Base-by-base conservation (phyloP, 2,888 invertebrate genomes). In the Himalopsyche kuldschensis region DNA sequence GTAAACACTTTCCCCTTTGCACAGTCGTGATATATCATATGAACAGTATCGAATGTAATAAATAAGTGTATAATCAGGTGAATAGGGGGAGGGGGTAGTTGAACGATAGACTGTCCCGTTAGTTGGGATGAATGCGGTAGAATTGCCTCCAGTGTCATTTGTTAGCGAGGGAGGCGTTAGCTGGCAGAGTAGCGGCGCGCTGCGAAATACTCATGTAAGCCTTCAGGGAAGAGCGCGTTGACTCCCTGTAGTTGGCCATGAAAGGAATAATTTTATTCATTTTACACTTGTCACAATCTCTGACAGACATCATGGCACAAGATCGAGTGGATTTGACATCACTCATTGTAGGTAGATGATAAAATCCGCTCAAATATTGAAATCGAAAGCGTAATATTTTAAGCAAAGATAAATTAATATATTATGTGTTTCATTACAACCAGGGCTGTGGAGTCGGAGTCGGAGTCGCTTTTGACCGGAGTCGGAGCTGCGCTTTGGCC, bases 151-250 rank as follows among this genome's bases (percentile, higher is more conserved):
- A 85, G 87, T 87, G 87, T 90, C 89, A 90, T 88, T 90, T 90
- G 86, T 94, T 93, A 91, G 93, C 94, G 89, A 96, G 92, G 87
- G 96, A 95, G 88, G 96, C 95, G 92, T 96, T 96, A 89, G 96
- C 95, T 88, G 97, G 97, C 90, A 97, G 93, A 88, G 97, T 97
- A 87, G 97, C 96, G 89, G 97, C 97, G 91, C 96, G 94, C 92
- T 96, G 97, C 85, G 91, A 90, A 87, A 93, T 93, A 89, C 94
- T 94, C 91, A 94, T 92, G 89, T 94, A 95, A 87, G 95, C 93
- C 91, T 95, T 95, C 89, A 95, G 90, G 88, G 94, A 94, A 87
- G 95, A 95, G 88, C 95, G 94, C 89, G 95, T 95, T 48, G 96
- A 96, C 89, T 96, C 96, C 91, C 95, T 96, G 92, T 63, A 35